Evolutionary conservation across 2,888 invertebrate species (phyloP), one percentile per base, ranked within the genome.

Genomic region (Leistus spinibarbis): DNA sequence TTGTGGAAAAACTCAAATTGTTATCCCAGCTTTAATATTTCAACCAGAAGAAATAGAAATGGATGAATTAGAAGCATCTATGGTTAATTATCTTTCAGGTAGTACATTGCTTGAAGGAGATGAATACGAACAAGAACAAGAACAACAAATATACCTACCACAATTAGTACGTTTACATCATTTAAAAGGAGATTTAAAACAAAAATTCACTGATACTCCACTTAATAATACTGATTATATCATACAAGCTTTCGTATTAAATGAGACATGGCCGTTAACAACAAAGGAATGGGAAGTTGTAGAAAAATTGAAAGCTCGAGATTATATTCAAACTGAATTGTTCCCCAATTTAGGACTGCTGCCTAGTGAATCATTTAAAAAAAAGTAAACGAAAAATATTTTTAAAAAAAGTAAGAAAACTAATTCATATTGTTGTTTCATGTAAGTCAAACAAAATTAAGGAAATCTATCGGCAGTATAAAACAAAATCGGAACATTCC

Each of bases 261-360:
- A 84, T 3, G 77, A 85, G 66, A 82, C 84, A 1, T 87, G 87
- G 87, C 86, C 87, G 1, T 77, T 87, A 66, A 84, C 82, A 0
- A 77, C 76, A 4, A 72, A 76, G 0, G 87, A 87, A 78, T 87
- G 87, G 87, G 69, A 76, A 0, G 76, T 79, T 1, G 84, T 83
- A 0, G 79, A 81, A 10, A 79, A 81, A 16, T 73, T 79, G 2
- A 82, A 80, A 63, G 67, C 54, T 54, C 56, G 75, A 76, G 57
- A 76, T 77, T 72, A 67, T 78, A 66, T 78, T 77, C 57, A 79
- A 78, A 67, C 73, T 69, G 65, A 80, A 80, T 62, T 74, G 9
- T 60, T 60, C 3, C 10, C 19, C 3, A 16, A 13, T 13, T 60
- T 9, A 9, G 22, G 20, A 10, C 17, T 10, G 20, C 19, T 17